These are phyloP conservation scores for Agapornis roseicollis DNA, from an alignment of 2,113 vertebrate species.

Conservation along the genomic window DNA sequence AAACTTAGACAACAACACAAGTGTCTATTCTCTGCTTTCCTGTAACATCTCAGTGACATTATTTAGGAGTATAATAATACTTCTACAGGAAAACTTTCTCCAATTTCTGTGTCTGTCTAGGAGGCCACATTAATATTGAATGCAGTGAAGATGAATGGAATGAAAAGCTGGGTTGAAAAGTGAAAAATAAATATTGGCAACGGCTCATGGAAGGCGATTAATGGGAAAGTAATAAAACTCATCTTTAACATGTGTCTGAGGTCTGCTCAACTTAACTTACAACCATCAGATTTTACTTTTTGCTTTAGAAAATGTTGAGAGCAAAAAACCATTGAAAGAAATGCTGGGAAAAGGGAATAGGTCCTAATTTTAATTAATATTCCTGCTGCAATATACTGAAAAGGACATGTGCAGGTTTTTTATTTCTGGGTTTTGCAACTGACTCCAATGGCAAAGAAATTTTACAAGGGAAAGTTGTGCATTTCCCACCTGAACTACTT, in stretches of 20 bases:
- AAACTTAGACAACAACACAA: background rate
- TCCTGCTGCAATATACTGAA: background rate
- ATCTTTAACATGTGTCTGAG: fast-evolving
- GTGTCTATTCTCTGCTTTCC: background rate
- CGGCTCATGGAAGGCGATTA: background rate
- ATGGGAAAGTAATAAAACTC: background rate
- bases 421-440: background rate
- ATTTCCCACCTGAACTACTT: background rate
- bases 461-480: background rate
- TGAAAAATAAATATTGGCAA: background rate
- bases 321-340: background rate
- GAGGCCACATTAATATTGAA: background rate
- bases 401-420: background rate
- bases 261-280: background rate
- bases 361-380: background rate
- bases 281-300: background rate
- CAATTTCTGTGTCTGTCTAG: background rate
- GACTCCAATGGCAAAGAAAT: background rate
- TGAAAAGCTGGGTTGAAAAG: background rate
- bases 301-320: background rate
- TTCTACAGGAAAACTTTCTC: background rate
- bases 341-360: background rate
- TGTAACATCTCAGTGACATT: background rate
- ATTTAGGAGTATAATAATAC: background rate
- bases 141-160: background rate